phyloP scores from a whole-genome alignment of 2,797 vertebrate genomes.

The Chlorospingus semifuscus region DNA sequence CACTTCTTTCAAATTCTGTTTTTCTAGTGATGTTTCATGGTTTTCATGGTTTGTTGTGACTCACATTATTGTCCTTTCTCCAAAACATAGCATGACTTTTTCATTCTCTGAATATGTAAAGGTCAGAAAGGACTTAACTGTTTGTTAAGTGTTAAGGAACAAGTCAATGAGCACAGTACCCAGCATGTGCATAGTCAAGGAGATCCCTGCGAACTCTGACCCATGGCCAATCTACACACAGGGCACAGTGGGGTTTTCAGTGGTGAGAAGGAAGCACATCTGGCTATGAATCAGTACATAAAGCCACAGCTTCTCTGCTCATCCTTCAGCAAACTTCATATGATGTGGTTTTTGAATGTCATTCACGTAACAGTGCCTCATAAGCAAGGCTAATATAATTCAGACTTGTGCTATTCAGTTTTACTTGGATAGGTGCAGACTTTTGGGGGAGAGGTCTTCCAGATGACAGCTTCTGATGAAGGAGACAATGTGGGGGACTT shows the following conservation, averaged over 20 bases:
- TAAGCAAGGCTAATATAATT: not conserved
- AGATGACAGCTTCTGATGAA: not conserved
- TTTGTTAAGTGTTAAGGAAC: not conserved
- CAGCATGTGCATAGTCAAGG: not conserved
- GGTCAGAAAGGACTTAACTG: not conserved
- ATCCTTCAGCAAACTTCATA: not conserved
- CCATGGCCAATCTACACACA: rapidly evolving
- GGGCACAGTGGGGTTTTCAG: not conserved
- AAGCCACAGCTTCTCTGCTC: not conserved
- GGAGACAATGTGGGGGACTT: not conserved
- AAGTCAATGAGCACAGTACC: not conserved
- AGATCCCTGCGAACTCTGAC: not conserved
- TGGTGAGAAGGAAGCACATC: not conserved
- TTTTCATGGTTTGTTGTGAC: not conserved
- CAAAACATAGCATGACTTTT: not conserved
- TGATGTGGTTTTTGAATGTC: not conserved
- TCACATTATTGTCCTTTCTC: not conserved
- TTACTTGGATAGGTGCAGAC: not conserved
- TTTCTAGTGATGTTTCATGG: not conserved
- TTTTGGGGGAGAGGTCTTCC: not conserved
- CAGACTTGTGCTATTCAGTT: not conserved
- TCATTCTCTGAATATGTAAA: not conserved
- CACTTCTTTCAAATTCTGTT: not conserved
- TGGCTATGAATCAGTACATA: not conserved
- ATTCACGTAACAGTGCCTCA: not conserved